Evolutionary conservation across 2,888 invertebrate genomes (phyloP), one percentile per base, ranked within the genome.

Genomic region (Apodemia zela): DNA sequence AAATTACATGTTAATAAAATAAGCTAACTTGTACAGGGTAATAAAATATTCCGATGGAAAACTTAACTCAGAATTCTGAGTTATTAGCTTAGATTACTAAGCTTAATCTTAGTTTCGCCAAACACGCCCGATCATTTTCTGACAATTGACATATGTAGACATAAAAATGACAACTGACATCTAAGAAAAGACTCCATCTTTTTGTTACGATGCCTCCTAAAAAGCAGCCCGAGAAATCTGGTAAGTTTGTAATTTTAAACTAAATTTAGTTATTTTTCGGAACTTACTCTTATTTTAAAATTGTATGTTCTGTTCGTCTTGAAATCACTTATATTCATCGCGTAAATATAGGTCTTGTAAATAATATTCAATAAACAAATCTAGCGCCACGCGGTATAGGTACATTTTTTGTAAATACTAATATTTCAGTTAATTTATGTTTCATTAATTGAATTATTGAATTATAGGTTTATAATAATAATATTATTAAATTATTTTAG

Each of bases 211-310:
- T 97, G 97, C 96, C 96, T 93, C 97, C 97, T 77, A 94, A 95
- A 88, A 97, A 97, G 94, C 95, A 96, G 84, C 94, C 96, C 79
- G 96, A 97, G 83, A 96, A 97, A 93, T 93, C 96, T 92, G 96
- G 96, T 96, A 94, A 92, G 93, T 89, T 82, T 83, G 63, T 62
- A 25, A 59, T 59, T 62, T 70, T 67, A 65, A 45, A 18, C 51
- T 17, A 15, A 15, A 47, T 38, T 13, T 59, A 54, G 10, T 33
- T 33, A 33, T 33, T 62, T 10, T 29, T 47, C 49, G 15, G 13
- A 35, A 51, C 5, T 4, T 17, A 7, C 33, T 17, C 38, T 21
- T 17, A 10, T 33, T 61, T 45, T 61, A 17, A 61, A 33, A 25
- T n/a, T 18, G 38, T 7, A 38, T 1, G 13, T 18, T 18, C 0